A percentile compares a stretch with the other conserved stretches of the same genome.
Evolutionary conservation across 2,113 vertebrate species (phyloP).

Genomic region (Myodes glareolus): DNA sequence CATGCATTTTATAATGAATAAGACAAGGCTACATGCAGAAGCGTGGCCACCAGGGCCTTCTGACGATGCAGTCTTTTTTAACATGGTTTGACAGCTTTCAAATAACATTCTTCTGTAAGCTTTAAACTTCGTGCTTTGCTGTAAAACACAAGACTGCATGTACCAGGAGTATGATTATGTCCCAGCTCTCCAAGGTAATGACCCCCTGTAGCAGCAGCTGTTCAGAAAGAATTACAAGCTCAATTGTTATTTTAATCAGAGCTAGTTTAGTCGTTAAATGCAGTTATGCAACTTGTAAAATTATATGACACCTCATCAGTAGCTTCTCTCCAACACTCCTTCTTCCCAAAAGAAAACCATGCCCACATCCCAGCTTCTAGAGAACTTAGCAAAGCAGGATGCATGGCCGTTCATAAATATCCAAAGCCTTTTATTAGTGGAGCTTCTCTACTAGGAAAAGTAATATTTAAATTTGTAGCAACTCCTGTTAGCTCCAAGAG

Average conservation of each 20-base stretch:
- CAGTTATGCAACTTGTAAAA: constrained; percentile 90
- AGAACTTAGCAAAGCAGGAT: constrained; percentile 78
- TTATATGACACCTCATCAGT: constrained; percentile 86
- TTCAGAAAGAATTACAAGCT: constrained; percentile 90
- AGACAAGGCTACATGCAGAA: constrained; percentile 92
- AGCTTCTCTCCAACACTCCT: constrained; percentile 77
- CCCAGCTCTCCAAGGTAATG: constrained; percentile 88
- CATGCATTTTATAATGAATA: constrained; percentile 92
- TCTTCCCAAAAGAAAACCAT: constrained; percentile 78
- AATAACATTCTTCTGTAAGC: constrained; percentile 90
- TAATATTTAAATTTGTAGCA: constrained; percentile 84
- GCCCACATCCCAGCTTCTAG: constrained; percentile 57
- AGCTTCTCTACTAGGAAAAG: constrained; percentile 78
- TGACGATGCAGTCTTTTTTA: constrained; percentile 90
- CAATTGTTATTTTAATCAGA: constrained; percentile 92
- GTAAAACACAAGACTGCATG: constrained; percentile 88
- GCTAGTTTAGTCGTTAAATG: constrained; percentile 87
- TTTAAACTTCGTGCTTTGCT: constrained; percentile 89
- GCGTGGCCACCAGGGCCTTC: constrained; percentile 88
- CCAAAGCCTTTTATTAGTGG: constrained; percentile 84
- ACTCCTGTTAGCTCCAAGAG: constrained; percentile 81
- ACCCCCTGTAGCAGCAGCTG: constrained; percentile 89
- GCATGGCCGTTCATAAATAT: constrained; percentile 82
- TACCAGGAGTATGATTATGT: constrained; percentile 88
- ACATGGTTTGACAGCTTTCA: constrained; percentile 92